Percentiles rank a stretch among this genome's conserved stretches.
phyloP scores from a whole-genome alignment of 2,797 vertebrate genomes.

The Meda fulgida region DNA sequence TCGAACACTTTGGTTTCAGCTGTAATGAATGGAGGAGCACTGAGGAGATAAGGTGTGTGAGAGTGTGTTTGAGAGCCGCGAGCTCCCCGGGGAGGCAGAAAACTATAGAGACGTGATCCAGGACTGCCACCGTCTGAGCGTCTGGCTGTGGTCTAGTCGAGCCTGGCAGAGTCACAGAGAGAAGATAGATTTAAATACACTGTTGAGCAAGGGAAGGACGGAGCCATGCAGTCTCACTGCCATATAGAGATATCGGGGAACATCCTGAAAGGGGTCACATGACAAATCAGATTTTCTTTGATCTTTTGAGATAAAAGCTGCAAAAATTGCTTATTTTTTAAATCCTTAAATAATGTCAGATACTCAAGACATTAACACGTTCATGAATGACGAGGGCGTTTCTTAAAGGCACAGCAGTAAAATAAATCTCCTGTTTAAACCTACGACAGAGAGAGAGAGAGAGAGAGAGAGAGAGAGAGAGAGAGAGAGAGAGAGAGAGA shows the following conservation, averaged over 20 bases:
- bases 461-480: background rate
- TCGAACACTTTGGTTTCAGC: background rate
- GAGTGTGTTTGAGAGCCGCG: constrained; percentile 20
- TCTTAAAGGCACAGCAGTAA: constrained; percentile 2
- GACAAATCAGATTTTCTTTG: background rate
- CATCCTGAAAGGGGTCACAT: background rate
- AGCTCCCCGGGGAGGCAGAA: constrained; percentile 33
- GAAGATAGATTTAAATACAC: constrained; percentile 11
- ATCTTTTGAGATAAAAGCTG: constrained; percentile 24
- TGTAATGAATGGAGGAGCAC: constrained; percentile 12
- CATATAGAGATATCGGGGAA: background rate
- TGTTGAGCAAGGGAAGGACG: background rate
- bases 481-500: too few relatives aligned
- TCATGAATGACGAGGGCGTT: background rate
- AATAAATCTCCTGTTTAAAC: background rate
- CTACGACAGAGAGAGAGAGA: background rate
- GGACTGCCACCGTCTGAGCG: constrained; percentile 62
- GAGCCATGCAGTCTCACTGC: background rate
- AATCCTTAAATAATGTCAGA: background rate
- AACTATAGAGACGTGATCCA: constrained; percentile 50
- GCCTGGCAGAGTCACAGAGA: constrained; percentile 66
- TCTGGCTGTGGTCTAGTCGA: constrained; percentile 77
- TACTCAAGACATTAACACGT: background rate
- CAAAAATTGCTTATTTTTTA: constrained; percentile 14
- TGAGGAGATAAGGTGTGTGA: constrained; percentile 2